phyloP scores from a whole-genome alignment of 2,797 vertebrate species.

The Alauda arvensis region DNA sequence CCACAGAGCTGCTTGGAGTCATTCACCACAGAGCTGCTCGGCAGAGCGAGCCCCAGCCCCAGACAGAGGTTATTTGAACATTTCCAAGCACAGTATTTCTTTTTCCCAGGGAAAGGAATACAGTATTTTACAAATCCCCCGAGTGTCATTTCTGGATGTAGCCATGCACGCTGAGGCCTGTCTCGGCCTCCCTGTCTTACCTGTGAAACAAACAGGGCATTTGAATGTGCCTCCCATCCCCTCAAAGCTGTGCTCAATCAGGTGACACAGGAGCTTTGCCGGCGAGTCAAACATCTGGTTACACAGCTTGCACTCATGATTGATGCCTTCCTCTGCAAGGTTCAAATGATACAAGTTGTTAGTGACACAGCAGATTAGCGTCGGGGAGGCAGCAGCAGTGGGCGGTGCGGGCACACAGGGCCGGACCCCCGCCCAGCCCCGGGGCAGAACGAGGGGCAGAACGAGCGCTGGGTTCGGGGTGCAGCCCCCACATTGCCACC shows the following conservation, averaged over 20 bases:
- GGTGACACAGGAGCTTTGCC: slow-evolving; percentile 98
- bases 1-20: background rate
- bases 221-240: slow-evolving; percentile 99
- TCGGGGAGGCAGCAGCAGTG: slow-evolving; percentile 26
- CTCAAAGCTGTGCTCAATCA: slow-evolving; percentile 99
- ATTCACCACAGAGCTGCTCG: background rate
- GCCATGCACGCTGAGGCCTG: slow-evolving; percentile 40
- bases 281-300: slow-evolving; percentile 99
- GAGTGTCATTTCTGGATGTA: slow-evolving; percentile 62
- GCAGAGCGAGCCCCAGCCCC: background rate
- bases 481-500: too few species aligned
- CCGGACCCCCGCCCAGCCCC: background rate
- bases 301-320: slow-evolving; percentile 99
- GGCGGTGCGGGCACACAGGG: rapidly evolving
- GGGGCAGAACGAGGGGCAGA: too few species aligned
- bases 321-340: slow-evolving; percentile 99
- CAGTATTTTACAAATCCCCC: slow-evolving; percentile 58
- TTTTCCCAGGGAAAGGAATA: slow-evolving; percentile 32
- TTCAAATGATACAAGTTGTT: slow-evolving; percentile 77
- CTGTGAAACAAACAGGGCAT: slow-evolving; percentile 99
- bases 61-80: background rate
- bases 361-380: slow-evolving; percentile 65
- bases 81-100: slow-evolving; percentile 21
- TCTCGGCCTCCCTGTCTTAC: slow-evolving; percentile 77
- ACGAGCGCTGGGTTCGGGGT: too few species aligned